These are phyloP conservation scores for Stegodyphus dumicola DNA, from an alignment of 1,140 invertebrate genomes.

Conservation along the genomic window DNA sequence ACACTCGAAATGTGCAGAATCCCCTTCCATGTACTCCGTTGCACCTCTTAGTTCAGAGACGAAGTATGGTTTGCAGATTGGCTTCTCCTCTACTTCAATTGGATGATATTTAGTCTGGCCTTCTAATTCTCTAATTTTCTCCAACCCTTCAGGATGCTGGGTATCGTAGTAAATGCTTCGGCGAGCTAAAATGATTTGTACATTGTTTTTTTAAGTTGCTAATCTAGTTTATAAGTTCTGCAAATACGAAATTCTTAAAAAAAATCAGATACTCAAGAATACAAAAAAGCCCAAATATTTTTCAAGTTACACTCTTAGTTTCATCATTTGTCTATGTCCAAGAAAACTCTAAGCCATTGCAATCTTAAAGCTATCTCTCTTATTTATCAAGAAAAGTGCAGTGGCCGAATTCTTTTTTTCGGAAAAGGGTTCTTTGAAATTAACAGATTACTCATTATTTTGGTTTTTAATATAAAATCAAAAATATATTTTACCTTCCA, in stretches of 20 bases:
- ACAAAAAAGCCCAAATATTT: too few species aligned
- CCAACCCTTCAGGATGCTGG: conserved; percentile 93
- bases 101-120: conserved; percentile 72
- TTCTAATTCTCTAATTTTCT: conserved; percentile 90
- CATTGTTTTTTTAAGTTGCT: not conserved
- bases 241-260: too few species aligned
- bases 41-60: conserved; percentile 88
- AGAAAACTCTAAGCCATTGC: too few species aligned
- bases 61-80: conserved; percentile 83
- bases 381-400: too few species aligned
- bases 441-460: not conserved
- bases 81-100: conserved; percentile 76
- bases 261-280: too few species aligned
- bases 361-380: too few species aligned
- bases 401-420: too few species aligned
- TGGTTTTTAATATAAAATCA: not conserved
- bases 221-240: not conserved
- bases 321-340: too few species aligned
- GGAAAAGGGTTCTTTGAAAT: too few species aligned
- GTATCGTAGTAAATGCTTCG: conserved; percentile 85
- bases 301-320: too few species aligned
- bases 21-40: conserved; percentile 82
- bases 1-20: conserved; percentile 80
- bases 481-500: conserved; percentile 76
- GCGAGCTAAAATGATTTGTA: conserved; percentile 71